Conservation (phyloP, 1,140 invertebrate species). For the Penaeus indicus region DNA sequence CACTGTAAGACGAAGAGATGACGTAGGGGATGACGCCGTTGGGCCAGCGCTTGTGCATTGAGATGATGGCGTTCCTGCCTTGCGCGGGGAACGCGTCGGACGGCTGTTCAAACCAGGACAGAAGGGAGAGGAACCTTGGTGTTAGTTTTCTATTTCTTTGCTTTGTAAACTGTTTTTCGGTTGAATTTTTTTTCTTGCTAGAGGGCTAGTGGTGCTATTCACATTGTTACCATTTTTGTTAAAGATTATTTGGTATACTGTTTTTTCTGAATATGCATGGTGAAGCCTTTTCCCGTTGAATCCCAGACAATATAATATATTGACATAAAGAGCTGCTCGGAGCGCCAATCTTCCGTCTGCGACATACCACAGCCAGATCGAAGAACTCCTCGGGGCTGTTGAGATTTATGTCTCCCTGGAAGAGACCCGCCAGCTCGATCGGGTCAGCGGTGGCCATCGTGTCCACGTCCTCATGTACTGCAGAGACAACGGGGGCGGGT, state of each 20-base stretch:
- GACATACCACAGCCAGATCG: background rate
- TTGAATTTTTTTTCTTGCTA: no score
- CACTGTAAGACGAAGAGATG: slow-evolving; percentile 69
- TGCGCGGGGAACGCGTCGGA: background rate
- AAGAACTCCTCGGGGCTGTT: background rate
- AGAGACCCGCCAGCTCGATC: slow-evolving; percentile 69
- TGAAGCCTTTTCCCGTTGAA: no score
- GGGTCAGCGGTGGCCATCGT: slow-evolving; percentile 65
- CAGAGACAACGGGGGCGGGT: background rate
- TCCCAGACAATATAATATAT: no score
- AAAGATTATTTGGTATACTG: no score
- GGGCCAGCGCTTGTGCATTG: slow-evolving; percentile 68
- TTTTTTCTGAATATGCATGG: no score
- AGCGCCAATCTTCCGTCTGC: background rate
- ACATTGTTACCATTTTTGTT: no score
- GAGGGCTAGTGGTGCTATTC: no score
- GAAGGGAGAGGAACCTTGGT: background rate
- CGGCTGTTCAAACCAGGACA: background rate
- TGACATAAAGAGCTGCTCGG: no score
- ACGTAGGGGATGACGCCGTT: slow-evolving; percentile 70
- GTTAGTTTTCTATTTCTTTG: no score
- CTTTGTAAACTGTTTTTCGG: no score
- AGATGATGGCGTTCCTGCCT: slow-evolving; percentile 68
- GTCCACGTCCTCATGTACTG: slow-evolving; percentile 41
- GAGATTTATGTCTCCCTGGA: slow-evolving; percentile 69